phyloP scores from a whole-genome alignment of 92 coral and sea anemone genomes.

The Porites rus region DNA sequence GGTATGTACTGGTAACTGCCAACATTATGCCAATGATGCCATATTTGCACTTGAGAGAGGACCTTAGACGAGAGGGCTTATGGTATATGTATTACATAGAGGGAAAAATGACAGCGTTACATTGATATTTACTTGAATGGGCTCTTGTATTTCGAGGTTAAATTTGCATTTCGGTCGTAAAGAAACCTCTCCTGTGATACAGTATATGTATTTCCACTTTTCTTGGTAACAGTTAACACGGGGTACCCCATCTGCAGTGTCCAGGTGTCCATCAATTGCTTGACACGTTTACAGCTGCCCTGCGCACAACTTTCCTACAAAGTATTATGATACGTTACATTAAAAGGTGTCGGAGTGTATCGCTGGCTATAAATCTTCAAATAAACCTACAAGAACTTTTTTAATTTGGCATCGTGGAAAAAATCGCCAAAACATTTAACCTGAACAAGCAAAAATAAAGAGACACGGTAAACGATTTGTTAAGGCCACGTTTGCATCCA shows the following conservation, averaged over 20 bases:
- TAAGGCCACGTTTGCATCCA: too few species aligned
- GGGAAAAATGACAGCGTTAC: background rate
- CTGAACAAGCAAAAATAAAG: too few species aligned
- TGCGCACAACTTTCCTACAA: slow-evolving; percentile 64
- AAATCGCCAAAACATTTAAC: too few species aligned
- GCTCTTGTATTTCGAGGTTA: slow-evolving; percentile 77
- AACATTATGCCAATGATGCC: too few species aligned
- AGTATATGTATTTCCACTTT: slow-evolving; percentile 25
- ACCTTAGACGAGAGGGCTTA: too few species aligned
- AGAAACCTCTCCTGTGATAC: slow-evolving; percentile 83
- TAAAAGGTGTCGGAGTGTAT: too few species aligned
- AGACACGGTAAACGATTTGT: too few species aligned
- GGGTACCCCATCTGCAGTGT: slow-evolving; percentile 95
- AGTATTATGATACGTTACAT: background rate
- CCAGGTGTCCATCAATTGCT: slow-evolving; percentile 92
- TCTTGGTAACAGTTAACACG: slow-evolving; percentile 55
- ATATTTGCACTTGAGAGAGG: too few species aligned
- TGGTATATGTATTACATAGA: background rate
- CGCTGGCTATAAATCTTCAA: too few species aligned
- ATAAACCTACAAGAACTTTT: too few species aligned
- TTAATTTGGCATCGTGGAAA: too few species aligned
- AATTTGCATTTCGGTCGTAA: slow-evolving; percentile 72
- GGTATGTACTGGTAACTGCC: too few species aligned
- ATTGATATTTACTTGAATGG: slow-evolving; percentile 29
- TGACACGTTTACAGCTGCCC: slow-evolving; percentile 60